These are phyloP conservation scores for Tringa solitaria DNA, from an alignment of 2,113 vertebrate genomes.

Conservation along the genomic window DNA sequence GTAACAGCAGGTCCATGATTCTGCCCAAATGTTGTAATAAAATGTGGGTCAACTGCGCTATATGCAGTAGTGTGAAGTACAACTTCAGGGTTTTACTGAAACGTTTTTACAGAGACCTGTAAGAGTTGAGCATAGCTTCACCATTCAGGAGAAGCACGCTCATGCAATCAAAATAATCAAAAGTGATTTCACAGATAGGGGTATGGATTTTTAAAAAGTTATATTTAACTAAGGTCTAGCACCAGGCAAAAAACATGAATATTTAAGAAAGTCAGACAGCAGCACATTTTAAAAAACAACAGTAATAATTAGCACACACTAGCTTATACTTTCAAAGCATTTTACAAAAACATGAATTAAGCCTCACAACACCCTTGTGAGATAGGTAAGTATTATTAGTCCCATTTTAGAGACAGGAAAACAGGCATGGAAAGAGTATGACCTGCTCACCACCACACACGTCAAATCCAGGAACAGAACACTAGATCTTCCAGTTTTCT, in stretches of 20 bases:
- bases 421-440: neutral
- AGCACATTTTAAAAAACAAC: conserved; percentile 12
- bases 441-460: neutral
- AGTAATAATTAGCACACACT: neutral
- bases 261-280: neutral
- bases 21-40: neutral
- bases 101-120: neutral
- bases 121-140: neutral
- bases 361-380: conserved; percentile 50
- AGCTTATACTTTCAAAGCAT: neutral
- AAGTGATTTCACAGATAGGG: neutral
- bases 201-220: conserved; percentile 24
- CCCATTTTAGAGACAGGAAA: conserved; percentile 32
- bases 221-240: conserved; percentile 7
- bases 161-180: neutral
- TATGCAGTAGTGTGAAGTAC: neutral
- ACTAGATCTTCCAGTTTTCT: neutral
- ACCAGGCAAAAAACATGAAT: neutral
- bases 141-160: neutral
- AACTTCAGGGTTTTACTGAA: neutral
- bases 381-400: conserved; percentile 28
- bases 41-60: neutral
- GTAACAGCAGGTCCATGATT: neutral
- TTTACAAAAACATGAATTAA: conserved; percentile 21
- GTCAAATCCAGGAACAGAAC: neutral